These are phyloP conservation scores for Dasyornis broadbenti DNA, from an alignment of 2,113 vertebrate genomes.

Conservation along the genomic window DNA sequence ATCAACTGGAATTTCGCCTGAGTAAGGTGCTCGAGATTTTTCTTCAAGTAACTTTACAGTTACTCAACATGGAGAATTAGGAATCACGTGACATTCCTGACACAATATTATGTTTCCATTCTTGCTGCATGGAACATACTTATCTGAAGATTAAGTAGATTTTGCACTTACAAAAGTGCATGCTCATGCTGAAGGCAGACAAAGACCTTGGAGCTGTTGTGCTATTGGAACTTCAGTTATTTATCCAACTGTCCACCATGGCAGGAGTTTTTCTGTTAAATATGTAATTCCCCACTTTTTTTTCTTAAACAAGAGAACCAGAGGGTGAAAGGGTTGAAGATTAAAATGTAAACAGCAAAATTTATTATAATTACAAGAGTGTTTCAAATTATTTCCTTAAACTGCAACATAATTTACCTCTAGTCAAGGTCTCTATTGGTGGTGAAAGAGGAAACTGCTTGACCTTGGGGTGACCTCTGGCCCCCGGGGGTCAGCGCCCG, in stretches of 20 bases:
- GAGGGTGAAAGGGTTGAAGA: constrained; percentile 73
- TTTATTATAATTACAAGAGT: constrained; percentile 81
- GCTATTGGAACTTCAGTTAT: constrained; percentile 26
- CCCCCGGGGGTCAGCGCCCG: constrained; percentile 79
- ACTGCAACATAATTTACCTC: constrained; percentile 73
- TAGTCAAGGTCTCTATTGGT: constrained; percentile 74
- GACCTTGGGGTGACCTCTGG: constrained; percentile 77
- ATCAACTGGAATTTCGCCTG: constrained; percentile 22
- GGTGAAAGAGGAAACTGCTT: constrained; percentile 82
- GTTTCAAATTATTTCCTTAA: constrained; percentile 80
- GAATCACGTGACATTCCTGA: constrained; percentile 10
- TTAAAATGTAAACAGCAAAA: constrained; percentile 80
- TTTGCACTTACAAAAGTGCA: constrained; percentile 11
- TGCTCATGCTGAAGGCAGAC: constrained; percentile 10
- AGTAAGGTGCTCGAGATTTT: constrained; percentile 16
- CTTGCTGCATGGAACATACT: not conserved
- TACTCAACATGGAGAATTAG: not conserved
- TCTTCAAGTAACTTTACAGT: constrained; percentile 44
- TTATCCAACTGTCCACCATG: constrained; percentile 49
- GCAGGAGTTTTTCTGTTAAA: constrained; percentile 45
- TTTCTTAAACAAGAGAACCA: constrained; percentile 50
- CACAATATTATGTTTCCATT: constrained; percentile 48
- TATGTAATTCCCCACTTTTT: constrained; percentile 30
- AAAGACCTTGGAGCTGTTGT: constrained; percentile 23
- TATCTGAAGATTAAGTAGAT: constrained; percentile 38